Base-by-base conservation (phyloP, 2,888 invertebrate species). In the Idaea straminata region DNA sequence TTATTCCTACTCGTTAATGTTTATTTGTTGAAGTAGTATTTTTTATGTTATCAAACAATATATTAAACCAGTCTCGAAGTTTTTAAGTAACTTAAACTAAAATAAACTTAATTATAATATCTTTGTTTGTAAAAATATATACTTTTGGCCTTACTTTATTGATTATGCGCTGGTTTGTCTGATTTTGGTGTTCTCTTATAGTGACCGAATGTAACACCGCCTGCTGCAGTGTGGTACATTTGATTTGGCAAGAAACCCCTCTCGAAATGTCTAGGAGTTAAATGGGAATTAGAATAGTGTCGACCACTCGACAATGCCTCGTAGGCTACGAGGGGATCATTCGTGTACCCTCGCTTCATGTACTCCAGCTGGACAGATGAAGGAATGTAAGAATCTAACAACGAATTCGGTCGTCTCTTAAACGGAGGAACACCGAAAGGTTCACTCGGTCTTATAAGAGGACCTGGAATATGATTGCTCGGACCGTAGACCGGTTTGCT, bases 351-450 rank as follows among this genome's bases (percentile, higher is more conserved):
- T 74, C 90, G 80, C 71, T 92, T 93, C 61, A 93, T 72, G 62
- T 93, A 93, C 71, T 93, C 92, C 35, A 88, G 69, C 74, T 93
- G 93, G 66, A 94, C 77, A 75, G 92, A 92, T 57, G 94, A 94
- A 60, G 95, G 95, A 65, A 95, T 91, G 64, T 95, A 95, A 0
- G 95, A 95, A 61, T 95, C 95, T 5, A 95, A 75, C 62, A 95
- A 81, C 5, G 94, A 94, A 5, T 90, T 87, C 0, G 94, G 92
- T 10, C 88, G 83, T 64, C 86, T 85, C 68, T 86, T 89, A 62
- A 77, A 86, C 5, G 81, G 77, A 35, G 76, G 71, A 35, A 74
- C 72, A 1, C 79, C 77, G 63, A 83, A 88, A 60, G 77, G 72
- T 64, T 84, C 88, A 67, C 71, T 78, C 13, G 84, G 87, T 66